Evolutionary conservation across 2,113 vertebrate genomes (phyloP), one percentile per base, ranked within the genome.

Genomic region (Bolborhynchus lineola): DNA sequence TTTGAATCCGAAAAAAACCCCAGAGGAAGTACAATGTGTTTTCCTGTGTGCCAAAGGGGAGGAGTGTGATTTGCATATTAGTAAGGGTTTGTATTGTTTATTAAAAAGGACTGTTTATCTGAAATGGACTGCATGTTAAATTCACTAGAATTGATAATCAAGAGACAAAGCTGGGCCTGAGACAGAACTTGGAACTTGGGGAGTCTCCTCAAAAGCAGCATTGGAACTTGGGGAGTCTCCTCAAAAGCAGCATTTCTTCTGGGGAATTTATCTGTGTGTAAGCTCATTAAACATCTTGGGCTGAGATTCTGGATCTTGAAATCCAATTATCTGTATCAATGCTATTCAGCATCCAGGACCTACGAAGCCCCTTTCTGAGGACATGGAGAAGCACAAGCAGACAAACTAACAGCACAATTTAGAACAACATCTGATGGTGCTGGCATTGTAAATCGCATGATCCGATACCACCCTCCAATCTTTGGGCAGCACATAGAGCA

Each of bases 281-380:
- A 90, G 96, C 94, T 95, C 87, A 96, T 94, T 95, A 96, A 93
- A 37, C 26, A 91, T 74, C 71, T 85, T 29, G 33, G 85, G 80
- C 82, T 96, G 93, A 95, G 86, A 74, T 71, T 86, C 77, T 72
- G 55, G 42, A 94, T 84, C 86, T 82, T 93, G 82, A 91, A 97
- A 97, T 96, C 82, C 91, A 97, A 93, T 96, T 97, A 94, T 70
- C 71, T 93, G 24, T 93, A 91, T 84, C 81, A 95, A 74, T 90
- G 91, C 80, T 46, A 89, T 26, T 79, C 80, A 89, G 70, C 64
- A 47, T 92, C 78, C 59, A 82, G 60, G 86, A 91, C 53, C 65
- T 72, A 62, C 68, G 83, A 75, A 94, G 80, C 47, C 46, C 77
- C 78, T 63, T 97, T 81, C 53, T 76, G n/a, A 62, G 75, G 84